Evolutionary conservation across 1,140 invertebrate species (phyloP), one percentile per base, ranked within the genome.

Genomic region (Lethocerus indicus): DNA sequence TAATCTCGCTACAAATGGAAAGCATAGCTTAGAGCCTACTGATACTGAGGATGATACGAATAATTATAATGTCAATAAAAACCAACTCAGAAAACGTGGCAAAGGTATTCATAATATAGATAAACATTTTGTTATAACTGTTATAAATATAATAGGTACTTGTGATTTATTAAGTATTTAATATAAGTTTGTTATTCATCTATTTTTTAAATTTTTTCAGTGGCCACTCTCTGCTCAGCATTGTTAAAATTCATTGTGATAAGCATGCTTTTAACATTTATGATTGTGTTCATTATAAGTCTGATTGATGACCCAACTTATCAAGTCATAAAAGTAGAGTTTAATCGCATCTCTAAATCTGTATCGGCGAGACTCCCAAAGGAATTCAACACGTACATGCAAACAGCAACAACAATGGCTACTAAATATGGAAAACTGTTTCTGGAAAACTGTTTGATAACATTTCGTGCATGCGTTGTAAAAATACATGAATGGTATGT

Each of bases 181-280:
- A 40, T 40, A 40, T 40, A 12, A 18, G 7, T 12, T n/a, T 7
- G 7, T 13, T 40, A n/a, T 40, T 40, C 13, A 40, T n/a, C 6
- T 40, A n/a, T 18, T 12, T 40, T 40, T 40, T 7, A n/a, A 12
- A 40, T 40, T 43, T 43, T 43, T 43, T 43, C 41, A 43, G 41
- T 23, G 5, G 23, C 21, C 21, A 23, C 21, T 5, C 14, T 43
- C 26, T 18, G 23, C 14, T 13, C 16, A 20, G 7, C 18, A 13
- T 9, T 43, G 5, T 21, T 23, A 24, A 43, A 43, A 25, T 3
- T 43, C 5, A 4, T 9, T 5, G 23, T 43, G 4, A 24, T 24
- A 24, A 24, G 21, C 9, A 12, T 24, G 20, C 23, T 43, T 21
- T 23, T 43, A 24, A 6, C 18, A 9, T 25, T 43, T 24, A 14